Evolutionary conservation across 2,888 invertebrate genomes (phyloP).

Genomic region (Mesoligia furuncula): DNA sequence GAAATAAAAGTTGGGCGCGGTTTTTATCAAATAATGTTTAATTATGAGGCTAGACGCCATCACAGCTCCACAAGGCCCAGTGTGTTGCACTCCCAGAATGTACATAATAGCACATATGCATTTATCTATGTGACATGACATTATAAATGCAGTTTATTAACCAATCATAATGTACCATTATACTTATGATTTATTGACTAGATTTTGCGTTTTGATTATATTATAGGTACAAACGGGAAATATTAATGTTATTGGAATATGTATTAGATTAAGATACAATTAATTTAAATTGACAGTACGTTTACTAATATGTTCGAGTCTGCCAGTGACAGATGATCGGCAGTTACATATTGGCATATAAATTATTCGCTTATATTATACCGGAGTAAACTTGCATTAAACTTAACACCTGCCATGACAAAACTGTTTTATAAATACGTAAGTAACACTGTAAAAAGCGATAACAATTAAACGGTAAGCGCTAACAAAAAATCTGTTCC

Average conservation of each 20-base stretch:
- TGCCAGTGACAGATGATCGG: constrained; percentile 26
- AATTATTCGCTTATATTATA: constrained; percentile 21
- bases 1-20: constrained; percentile 1
- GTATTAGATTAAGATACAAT: constrained; percentile 49
- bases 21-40: constrained; percentile 13
- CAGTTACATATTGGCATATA: constrained; percentile 13
- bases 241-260: constrained; percentile 43
- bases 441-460: constrained; percentile 32
- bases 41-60: constrained; percentile 28
- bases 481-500: constrained; percentile 35
- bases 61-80: constrained; percentile 31
- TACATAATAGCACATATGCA: constrained; percentile 17
- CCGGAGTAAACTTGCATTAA: constrained; percentile 22
- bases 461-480: constrained; percentile 30
- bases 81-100: constrained; percentile 37
- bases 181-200: constrained; percentile 57
- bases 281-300: constrained; percentile 37
- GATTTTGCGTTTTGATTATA: constrained; percentile 52
- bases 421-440: constrained; percentile 38
- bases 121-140: constrained; percentile 45
- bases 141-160: constrained; percentile 49
- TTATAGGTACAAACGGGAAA: constrained; percentile 49
- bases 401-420: constrained; percentile 24
- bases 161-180: constrained; percentile 37
- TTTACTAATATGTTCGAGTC: constrained; percentile 33